Percentiles rank a stretch among this genome's conserved stretches.
These are phyloP conservation scores for Picus viridis DNA, from an alignment of 2,797 vertebrate species.

Conservation along the genomic window DNA sequence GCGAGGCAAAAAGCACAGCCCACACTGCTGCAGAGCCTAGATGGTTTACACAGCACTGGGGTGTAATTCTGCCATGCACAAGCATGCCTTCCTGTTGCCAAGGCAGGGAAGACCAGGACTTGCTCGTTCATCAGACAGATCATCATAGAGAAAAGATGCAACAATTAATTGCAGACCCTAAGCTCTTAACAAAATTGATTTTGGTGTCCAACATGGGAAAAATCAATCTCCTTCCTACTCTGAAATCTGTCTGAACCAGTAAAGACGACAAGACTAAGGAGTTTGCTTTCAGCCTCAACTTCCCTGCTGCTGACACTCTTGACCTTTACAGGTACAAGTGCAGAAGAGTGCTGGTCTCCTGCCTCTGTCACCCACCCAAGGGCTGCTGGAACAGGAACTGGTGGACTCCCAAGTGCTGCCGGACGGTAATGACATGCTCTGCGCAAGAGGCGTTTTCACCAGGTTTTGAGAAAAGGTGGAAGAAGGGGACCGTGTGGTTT, in stretches of 20 bases:
- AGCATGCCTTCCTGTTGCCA: fast-evolving
- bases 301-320: background rate
- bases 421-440: fast-evolving
- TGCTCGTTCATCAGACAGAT: background rate
- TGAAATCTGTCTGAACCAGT: background rate
- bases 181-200: background rate
- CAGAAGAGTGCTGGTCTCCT: fast-evolving
- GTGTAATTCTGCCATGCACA: background rate
- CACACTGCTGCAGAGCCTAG: conserved; percentile 25
- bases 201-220: background rate
- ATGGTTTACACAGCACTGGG: background rate
- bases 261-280: background rate
- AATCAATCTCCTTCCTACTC: background rate
- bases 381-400: fast-evolving
- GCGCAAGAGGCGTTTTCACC: fast-evolving
- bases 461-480: background rate
- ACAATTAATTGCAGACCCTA: background rate
- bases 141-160: background rate
- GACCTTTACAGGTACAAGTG: background rate
- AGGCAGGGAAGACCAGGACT: background rate
- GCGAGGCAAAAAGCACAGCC: background rate
- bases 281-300: background rate
- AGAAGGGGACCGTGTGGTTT: background rate
- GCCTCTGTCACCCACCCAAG: background rate
- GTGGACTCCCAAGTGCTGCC: fast-evolving